Conservation (phyloP, 2,797 vertebrate species). For the Threskiornis aethiopicus region DNA sequence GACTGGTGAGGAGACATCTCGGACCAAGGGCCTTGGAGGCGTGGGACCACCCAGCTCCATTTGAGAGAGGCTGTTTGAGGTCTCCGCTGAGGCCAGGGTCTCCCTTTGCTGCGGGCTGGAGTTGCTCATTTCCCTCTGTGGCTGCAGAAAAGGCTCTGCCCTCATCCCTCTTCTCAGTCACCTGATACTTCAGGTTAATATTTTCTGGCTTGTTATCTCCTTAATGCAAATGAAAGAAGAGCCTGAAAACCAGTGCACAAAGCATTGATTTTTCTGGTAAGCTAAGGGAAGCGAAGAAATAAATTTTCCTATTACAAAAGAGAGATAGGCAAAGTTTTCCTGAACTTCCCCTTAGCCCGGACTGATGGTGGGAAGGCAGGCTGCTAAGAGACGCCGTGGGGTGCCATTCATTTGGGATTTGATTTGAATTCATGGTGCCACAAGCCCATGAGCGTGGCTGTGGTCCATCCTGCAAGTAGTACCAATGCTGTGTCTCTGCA, state of each 20-base stretch:
- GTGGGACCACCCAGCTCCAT: neutral
- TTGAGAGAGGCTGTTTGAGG: neutral
- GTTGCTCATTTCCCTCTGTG: neutral
- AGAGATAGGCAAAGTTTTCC: neutral
- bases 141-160: neutral
- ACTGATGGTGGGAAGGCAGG: neutral
- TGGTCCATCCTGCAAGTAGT: too few relatives aligned
- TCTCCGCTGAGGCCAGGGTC: neutral
- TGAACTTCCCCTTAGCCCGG: neutral
- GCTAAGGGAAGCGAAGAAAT: neutral
- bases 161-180: neutral
- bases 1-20: fast-evolving
- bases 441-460: fast-evolving
- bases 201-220: neutral
- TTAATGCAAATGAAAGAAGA: neutral
- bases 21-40: too few relatives aligned
- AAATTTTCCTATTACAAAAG: neutral
- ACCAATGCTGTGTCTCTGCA: neutral
- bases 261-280: neutral
- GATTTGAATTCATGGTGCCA: neutral
- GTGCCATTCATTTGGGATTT: neutral
- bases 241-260: neutral
- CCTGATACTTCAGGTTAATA: neutral
- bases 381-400: fast-evolving
- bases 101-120: neutral